Conservation (phyloP, 2,888 invertebrate genomes). For the Bedellia somnulentella region DNA sequence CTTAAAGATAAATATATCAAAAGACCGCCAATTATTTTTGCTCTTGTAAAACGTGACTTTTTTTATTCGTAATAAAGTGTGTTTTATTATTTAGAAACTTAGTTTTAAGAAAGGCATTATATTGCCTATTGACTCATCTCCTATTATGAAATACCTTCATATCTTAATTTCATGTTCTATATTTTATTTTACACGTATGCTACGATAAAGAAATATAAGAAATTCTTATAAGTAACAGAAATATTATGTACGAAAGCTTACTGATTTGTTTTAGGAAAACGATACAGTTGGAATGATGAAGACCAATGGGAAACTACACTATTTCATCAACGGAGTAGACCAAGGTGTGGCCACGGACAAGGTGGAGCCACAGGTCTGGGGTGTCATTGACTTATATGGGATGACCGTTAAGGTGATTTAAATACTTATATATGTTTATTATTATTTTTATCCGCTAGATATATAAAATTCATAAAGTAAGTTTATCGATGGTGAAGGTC, state of each 20-base stretch:
- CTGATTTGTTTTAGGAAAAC: constrained; percentile 69
- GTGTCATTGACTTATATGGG: constrained; percentile 92
- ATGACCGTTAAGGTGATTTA: constrained; percentile 80
- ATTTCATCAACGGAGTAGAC: constrained; percentile 90
- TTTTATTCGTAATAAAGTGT: too few relatives aligned
- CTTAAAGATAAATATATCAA: too few relatives aligned
- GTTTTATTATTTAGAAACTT: too few relatives aligned
- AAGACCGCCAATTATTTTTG: too few relatives aligned
- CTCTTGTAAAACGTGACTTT: not conserved
- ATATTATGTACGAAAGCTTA: too few relatives aligned
- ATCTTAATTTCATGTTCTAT: too few relatives aligned
- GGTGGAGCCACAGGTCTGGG: constrained; percentile 84
- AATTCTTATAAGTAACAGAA: too few relatives aligned
- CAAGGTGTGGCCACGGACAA: constrained; percentile 88
- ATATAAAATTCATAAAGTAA: not conserved
- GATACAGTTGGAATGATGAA: constrained; percentile 90
- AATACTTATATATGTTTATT: constrained; percentile 6
- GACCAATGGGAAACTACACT: constrained; percentile 82
- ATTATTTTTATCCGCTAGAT: not conserved
- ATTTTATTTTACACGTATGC: too few relatives aligned
- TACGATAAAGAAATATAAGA: too few relatives aligned
- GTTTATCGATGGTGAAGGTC: not conserved
- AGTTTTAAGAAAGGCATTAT: too few relatives aligned
- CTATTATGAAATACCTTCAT: too few relatives aligned
- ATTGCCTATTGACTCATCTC: too few relatives aligned